Conservation (phyloP, 1,140 invertebrate genomes). For the Drosophila paulistorum region DNA sequence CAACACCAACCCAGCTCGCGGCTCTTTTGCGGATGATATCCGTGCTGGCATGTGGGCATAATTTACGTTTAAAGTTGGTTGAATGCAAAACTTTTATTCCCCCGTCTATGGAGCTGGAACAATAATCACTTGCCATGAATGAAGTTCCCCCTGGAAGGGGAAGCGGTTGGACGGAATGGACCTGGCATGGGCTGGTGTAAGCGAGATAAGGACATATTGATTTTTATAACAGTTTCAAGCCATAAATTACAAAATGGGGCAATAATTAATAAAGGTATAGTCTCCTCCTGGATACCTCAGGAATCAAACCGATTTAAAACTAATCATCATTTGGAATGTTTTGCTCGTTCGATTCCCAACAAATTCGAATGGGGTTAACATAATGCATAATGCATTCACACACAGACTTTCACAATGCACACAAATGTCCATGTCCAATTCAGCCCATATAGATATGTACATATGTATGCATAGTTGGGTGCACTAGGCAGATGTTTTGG, state of each 20-base stretch:
- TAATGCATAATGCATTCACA: constrained; percentile 7
- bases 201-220: background rate
- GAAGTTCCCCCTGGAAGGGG: too few relatives aligned
- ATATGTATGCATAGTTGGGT: background rate
- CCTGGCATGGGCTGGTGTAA: background rate
- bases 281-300: too few relatives aligned
- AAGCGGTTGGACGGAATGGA: too few relatives aligned
- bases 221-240: background rate
- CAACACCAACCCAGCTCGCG: background rate
- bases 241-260: background rate
- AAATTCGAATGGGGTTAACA: background rate
- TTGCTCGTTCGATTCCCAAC: background rate
- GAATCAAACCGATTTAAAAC: too few relatives aligned
- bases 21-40: background rate
- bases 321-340: too few relatives aligned
- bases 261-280: background rate
- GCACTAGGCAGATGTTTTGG: constrained; percentile 30
- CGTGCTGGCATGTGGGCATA: constrained; percentile 2
- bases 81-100: background rate
- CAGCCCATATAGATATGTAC: background rate
- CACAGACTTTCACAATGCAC: background rate
- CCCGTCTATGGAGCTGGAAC: background rate
- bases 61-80: constrained; percentile 39
- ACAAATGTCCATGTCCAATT: background rate
- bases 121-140: background rate